Evolutionary conservation across 2,888 invertebrate species (phyloP), one percentile per base, ranked within the genome.

Genomic region (Corbicula japonica): DNA sequence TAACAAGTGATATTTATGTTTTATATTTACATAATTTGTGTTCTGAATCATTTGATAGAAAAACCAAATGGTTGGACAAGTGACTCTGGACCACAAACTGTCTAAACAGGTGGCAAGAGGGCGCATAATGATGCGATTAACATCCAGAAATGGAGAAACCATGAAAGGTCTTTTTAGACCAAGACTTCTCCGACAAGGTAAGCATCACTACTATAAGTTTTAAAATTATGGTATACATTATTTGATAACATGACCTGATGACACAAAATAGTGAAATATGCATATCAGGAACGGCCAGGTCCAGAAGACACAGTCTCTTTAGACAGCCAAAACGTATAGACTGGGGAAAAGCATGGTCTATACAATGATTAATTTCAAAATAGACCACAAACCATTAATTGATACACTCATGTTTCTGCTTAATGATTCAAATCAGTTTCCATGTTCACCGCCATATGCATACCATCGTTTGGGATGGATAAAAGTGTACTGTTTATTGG

Each of bases 101-200:
- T 83, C 88, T 15, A 88, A 87, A 65, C 85, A 89, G 63, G 66
- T 91, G 26, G 88, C 88, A 0, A 79, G 89, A 30, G 88, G 88
- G 23, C 83, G 85, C 48, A 72, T 90, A 23, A 76, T 79, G 12
- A 46, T 90, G 8, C 78, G 87, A n/a, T 81, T 91, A 38, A 87
- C 85, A n/a, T 86, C 88, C 34, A 76, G 82, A 46, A 75, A 80
- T 18, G 88, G 87, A 6, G 80, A 83, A n/a, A 77, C 83, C 5
- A 66, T 91, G 21, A 76, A 73, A 18, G 91, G 91, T 12, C 58
- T 69, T 1, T 81, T 90, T 10, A 76, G 77, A 50, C 88, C 90
- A 0, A 70, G 83, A 15, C 74, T 86, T 23, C n/a, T 60, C n/a
- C 46, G 74, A 15, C 44, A 41, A 46, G 69, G 58, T 69, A 21